Evolutionary conservation across 2,113 vertebrate species (phyloP), one percentile per base, ranked within the genome.

Genomic region (Trinectes maculatus): DNA sequence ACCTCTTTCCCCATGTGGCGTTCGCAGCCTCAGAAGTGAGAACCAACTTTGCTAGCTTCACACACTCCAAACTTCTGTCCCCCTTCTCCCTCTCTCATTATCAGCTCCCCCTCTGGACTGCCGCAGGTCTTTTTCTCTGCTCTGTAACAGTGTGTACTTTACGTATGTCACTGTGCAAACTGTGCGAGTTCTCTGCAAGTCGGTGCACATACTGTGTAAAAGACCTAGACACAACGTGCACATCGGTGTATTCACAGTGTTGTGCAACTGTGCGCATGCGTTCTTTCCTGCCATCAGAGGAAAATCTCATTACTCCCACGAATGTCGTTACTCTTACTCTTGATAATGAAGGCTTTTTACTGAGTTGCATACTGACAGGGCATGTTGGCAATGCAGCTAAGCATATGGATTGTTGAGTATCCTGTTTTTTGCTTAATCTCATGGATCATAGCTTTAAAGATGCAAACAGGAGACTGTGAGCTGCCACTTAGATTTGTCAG

Each of bases 1-100:
- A 37, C 40, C 60, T 68, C 63, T 63, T 83, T 71, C 44, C 82
- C 74, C 71, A 73, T 85, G 85, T 82, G 83, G 61, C 69, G 44
- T 73, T 25, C 55, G 24, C 64, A 62, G 62, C 76, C 60, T 84
- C 82, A 85, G 80, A 82, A 88, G 80, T 67, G 39, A 58, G 57
- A 82, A 69, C 48, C 71, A 84, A 79, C 80, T 83, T 85, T 83
- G 57, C 31, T 64, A 53, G 49, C 63, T 82, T 80, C 78, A 80
- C 73, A 82, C 66, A 80, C 74, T 74, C 51, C 60, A 79, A 77
- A 81, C 78, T 84, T 80, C 52, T 79, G 75, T 86, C 63, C 79
- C 79, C 34, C 19, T 57, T 40, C 80, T 73, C 67, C 57, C 6
- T 53, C 65, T 72, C 74, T 90, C 77, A 87, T 89, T 85, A 86